These are phyloP conservation scores for Brevimyrus niger DNA, from an alignment of 2,113 vertebrate species.

Conservation along the genomic window DNA sequence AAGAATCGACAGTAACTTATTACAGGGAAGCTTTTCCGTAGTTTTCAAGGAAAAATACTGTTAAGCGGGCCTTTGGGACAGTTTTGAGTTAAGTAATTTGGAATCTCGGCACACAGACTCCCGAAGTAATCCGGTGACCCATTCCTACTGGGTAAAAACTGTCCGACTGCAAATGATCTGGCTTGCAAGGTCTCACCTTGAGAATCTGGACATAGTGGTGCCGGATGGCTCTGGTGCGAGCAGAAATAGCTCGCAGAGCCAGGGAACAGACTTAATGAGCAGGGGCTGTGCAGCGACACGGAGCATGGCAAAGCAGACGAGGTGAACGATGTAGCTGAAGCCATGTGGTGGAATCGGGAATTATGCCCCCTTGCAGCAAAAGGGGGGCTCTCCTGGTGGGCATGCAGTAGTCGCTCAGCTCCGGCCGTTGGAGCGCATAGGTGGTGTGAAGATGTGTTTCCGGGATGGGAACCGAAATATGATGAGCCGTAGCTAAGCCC, in stretches of 20 bases:
- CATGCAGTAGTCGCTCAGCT: conserved; percentile 38
- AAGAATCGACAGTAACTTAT: background rate
- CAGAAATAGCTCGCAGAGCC: conserved; percentile 60
- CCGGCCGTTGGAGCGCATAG: conserved; percentile 29
- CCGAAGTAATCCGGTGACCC: conserved; percentile 40
- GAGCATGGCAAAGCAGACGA: conserved; percentile 49
- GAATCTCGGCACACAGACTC: conserved; percentile 43
- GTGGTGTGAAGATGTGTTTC: conserved; percentile 40
- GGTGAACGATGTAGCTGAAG: conserved; percentile 47
- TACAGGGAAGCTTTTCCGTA: background rate
- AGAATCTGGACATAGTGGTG: conserved; percentile 33
- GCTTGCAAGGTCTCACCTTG: conserved; percentile 40
- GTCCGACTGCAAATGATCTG: conserved; percentile 37
- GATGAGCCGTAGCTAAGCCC: conserved; percentile 20
- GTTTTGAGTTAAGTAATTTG: conserved; percentile 46
- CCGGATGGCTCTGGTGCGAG: conserved; percentile 50
- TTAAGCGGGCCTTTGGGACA: conserved; percentile 25
- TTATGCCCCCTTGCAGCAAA: conserved; percentile 47
- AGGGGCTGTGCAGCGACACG: conserved; percentile 45
- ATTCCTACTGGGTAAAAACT: conserved; percentile 36
- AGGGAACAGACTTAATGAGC: conserved; percentile 55
- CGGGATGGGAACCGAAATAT: conserved; percentile 39
- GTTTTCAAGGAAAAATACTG: background rate
- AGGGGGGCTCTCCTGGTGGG: conserved; percentile 45
- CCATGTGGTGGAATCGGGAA: conserved; percentile 45